Evolutionary conservation across 1,140 invertebrate species (phyloP).

Genomic region (Halictus rubicundus): DNA sequence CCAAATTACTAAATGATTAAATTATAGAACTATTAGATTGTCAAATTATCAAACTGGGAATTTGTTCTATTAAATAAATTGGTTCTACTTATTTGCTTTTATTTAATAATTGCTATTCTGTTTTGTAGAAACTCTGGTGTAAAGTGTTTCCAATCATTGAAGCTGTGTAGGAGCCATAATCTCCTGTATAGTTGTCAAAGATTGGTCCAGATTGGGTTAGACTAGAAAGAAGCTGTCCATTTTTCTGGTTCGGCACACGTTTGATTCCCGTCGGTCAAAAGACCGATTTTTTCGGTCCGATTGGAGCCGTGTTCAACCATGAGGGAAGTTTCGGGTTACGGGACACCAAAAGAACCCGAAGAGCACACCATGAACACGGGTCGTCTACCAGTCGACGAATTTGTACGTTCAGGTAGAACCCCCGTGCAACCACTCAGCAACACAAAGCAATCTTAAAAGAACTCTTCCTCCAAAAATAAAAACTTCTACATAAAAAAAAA

Average conservation of each 20-base stretch:
- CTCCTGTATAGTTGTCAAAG: too few relatives aligned
- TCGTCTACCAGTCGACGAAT: conserved; percentile 21
- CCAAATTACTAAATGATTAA: too few relatives aligned
- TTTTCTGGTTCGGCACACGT: conserved; percentile 18
- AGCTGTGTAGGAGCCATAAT: too few relatives aligned
- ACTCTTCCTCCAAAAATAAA: too few relatives aligned
- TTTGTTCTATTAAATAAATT: background rate
- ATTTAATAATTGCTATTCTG: too few relatives aligned
- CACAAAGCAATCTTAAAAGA: background rate
- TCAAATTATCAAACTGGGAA: background rate
- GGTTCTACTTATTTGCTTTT: too few relatives aligned
- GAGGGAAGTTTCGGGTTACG: conserved; percentile 34
- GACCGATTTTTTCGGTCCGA: conserved; percentile 18
- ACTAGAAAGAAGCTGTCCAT: conserved; percentile 20
- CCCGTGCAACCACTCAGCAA: background rate
- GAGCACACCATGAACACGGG: conserved; percentile 22
- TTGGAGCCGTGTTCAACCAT: background rate
- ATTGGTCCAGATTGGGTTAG: background rate
- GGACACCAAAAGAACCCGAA: conserved; percentile 5
- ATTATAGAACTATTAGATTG: background rate
- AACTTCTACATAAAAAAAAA: too few relatives aligned
- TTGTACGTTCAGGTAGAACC: conserved; percentile 30
- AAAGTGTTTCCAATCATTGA: too few relatives aligned
- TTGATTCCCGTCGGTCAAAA: conserved; percentile 33
- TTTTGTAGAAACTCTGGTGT: too few relatives aligned